Conservation (phyloP, 2,888 invertebrate genomes). For the Athalia cordata region DNA sequence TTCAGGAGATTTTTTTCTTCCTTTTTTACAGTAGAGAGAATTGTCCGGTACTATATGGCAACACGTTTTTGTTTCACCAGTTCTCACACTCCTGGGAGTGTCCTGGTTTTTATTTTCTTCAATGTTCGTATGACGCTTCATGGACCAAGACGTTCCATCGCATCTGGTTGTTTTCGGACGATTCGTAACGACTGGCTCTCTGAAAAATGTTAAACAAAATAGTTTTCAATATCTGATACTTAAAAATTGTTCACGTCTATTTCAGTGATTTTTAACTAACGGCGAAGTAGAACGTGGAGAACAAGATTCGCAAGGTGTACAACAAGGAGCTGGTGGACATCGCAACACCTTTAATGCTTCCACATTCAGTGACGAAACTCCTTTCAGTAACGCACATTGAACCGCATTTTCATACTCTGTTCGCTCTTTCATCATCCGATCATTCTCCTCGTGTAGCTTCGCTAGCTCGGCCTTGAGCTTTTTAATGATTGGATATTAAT, state of each 20-base stretch:
- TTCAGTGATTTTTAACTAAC: conserved; percentile 14
- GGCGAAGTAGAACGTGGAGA: conserved; percentile 15
- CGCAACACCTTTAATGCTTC: conserved; percentile 67
- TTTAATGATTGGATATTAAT: neutral
- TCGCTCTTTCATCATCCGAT: conserved; percentile 64
- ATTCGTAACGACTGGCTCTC: conserved; percentile 47
- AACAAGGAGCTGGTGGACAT: conserved; percentile 61
- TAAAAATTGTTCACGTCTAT: neutral
- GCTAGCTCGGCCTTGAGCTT: conserved; percentile 64
- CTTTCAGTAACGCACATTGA: conserved; percentile 67
- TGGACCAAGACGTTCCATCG: conserved; percentile 22
- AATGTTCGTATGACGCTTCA: conserved; percentile 5
- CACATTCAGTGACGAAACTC: conserved; percentile 68
- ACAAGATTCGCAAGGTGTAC: conserved; percentile 59
- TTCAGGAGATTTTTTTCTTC: conserved; percentile 42
- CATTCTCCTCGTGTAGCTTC: conserved; percentile 64
- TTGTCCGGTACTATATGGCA: neutral
- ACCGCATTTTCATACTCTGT: conserved; percentile 68
- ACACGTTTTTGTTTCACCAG: neutral
- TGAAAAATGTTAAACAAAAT: conserved; percentile 15
- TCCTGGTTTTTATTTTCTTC: neutral
- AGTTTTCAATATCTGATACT: conserved; percentile 38
- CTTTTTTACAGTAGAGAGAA: neutral
- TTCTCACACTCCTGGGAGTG: conserved; percentile 8
- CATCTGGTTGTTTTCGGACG: conserved; percentile 43